Conservation (phyloP, 2,797 vertebrate species). For the Premnoplex brunnescens region DNA sequence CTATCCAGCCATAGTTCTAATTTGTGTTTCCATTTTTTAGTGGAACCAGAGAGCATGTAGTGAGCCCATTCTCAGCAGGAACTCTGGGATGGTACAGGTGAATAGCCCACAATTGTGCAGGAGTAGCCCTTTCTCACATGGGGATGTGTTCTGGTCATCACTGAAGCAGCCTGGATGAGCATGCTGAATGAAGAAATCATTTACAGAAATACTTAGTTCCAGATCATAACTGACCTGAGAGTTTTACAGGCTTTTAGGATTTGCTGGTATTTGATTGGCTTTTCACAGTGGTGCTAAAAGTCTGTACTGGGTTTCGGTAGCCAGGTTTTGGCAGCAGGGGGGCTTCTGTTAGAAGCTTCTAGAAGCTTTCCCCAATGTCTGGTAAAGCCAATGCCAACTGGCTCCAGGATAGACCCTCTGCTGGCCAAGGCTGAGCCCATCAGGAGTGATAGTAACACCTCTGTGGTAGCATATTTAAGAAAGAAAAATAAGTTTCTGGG, state of each 20-base stretch:
- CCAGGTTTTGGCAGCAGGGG: no score
- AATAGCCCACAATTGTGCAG: background rate
- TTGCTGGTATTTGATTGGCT: background rate
- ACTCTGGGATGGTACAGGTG: background rate
- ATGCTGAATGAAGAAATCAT: background rate
- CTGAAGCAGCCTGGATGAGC: background rate
- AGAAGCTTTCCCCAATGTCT: no score
- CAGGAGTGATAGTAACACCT: no score
- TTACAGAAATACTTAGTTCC: background rate
- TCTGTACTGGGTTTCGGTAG: no score
- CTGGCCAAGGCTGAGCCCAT: no score
- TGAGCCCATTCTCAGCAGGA: background rate
- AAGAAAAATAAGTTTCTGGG: no score
- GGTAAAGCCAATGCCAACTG: no score
- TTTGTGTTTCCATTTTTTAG: background rate
- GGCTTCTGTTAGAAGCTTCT: no score
- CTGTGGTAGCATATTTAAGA: no score
- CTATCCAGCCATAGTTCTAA: background rate
- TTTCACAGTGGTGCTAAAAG: background rate
- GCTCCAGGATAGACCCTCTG: no score
- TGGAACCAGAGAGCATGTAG: background rate
- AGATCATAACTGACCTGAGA: background rate
- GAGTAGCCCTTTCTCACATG: accelerated
- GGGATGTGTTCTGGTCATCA: background rate
- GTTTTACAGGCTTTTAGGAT: background rate